Evolutionary conservation across 1,140 invertebrate genomes (phyloP), one percentile per base, ranked within the genome.

Genomic region (Pogonus chalceus): DNA sequence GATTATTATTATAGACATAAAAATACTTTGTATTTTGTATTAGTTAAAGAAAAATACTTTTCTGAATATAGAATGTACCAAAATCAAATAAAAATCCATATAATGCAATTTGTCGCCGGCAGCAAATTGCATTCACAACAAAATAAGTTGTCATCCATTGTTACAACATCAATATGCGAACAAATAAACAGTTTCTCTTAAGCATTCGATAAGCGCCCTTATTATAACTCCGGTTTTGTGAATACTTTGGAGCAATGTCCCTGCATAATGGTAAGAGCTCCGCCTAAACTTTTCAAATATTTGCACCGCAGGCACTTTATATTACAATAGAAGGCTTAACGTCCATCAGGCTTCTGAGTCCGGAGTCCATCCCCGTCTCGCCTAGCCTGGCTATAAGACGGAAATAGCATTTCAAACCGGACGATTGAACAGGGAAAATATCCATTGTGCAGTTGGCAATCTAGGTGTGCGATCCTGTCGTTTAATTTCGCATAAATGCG

Each of bases 351-450:
- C n/a, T n/a, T n/a, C n/a, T n/a, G n/a, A n/a, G n/a, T n/a, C n/a
- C n/a, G n/a, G n/a, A n/a, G n/a, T n/a, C n/a, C n/a, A n/a, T n/a
- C n/a, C n/a, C n/a, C n/a, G n/a, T n/a, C n/a, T n/a, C n/a, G 37
- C 18, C 18, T 4, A 10, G 37, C 18, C 37, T 43, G 37, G 9
- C 37, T 18, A 3, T 58, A 56, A 60, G 59, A 60, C 58, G 56
- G 56, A 60, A 60, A 58, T 57, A 50, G 46, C 56, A 51, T 56
- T 56, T 58, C 55, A 51, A 54, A 56, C 24, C 56, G 52, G 54
- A 49, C 59, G 59, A 60, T 60, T 60, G 59, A 58, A 35, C 56
- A 58, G 54, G 35, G 43, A 55, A 60, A 60, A 60, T 56, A 57
- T 52, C 56, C 54, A 58, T 60, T 60, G 59, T 60, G 57, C 21